Base-by-base conservation (phyloP, 2,888 invertebrate species). In the Linnaemya vulpina region DNA sequence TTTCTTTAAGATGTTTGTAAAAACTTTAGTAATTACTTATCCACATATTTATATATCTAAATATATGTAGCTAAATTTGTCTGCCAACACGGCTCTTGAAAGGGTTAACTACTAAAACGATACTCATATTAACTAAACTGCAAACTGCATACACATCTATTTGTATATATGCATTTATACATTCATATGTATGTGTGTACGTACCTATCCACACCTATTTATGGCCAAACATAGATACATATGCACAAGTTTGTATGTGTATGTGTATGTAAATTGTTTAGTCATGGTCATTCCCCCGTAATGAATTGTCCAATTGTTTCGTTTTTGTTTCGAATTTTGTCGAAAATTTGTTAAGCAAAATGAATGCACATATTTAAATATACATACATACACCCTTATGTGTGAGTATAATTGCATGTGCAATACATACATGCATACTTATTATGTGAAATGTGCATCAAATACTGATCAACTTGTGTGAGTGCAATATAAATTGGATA, bases 281-380 rank as follows among this genome's bases (percentile, higher is more conserved):
- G 60, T 40, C 62, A 65, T 53, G 40, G 63, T 17, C 63, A 17
- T 25, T 75, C 25, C n/a, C n/a, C 51, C 38, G 15, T 53, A 43
- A 30, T 25, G 15, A 71, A 58, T 58, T 55, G 43, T 53, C 20
- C 20, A 55, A 30, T 25, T 73, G 58, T 65, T 73, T 51, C 60
- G n/a, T 35, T 63, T 65, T 46, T 11, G 22, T 65, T 73, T 40
- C 67, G 73, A 49, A 58, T 65, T 77, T 74, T 38, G 65, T 40
- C 38, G 13, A 65, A 53, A 51, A n/a, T 62, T 78, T 70, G 13
- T 53, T 46, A 38, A 51, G 53, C 53, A 68, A 70, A 67, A 55
- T 20, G 40, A n/a, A 46, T 13, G 30, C 1, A 15, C 46, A 13
- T 65, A 4, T 62, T 17, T 11, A 5, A 11, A 40, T 13, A 9